Percentiles rank a stretch among this genome's conserved stretches.
phyloP scores from a whole-genome alignment of 2,113 vertebrate species.

The Madoqua kirkii region DNA sequence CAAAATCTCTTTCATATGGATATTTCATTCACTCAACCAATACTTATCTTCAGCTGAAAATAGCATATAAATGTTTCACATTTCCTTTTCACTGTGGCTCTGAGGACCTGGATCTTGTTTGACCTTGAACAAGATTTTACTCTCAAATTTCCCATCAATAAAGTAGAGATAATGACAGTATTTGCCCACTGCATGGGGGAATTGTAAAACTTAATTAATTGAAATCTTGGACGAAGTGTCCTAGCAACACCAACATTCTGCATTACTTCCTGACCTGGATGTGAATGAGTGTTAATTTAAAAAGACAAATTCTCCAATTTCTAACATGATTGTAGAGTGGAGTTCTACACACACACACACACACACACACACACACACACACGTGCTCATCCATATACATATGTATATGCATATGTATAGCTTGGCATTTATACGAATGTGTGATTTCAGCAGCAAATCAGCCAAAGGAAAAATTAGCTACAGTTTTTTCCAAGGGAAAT shows the following conservation, averaged over 20 bases:
- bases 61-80: conserved; percentile 23
- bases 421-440: conserved; percentile 74
- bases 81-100: neutral
- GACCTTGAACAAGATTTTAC: conserved; percentile 63
- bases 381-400: conserved; percentile 62
- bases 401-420: conserved; percentile 75
- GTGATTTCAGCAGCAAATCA: conserved; percentile 74
- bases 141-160: conserved; percentile 55
- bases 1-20: neutral
- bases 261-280: conserved; percentile 51
- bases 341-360: conserved; percentile 33
- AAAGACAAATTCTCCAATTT: conserved; percentile 61
- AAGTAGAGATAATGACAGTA: conserved; percentile 55
- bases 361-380: neutral
- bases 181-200: conserved; percentile 46
- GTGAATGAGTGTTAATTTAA: conserved; percentile 64
- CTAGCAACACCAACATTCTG: conserved; percentile 46
- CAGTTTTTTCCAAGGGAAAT: conserved; percentile 70
- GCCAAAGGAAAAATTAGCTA: conserved; percentile 75
- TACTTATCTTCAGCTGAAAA: conserved; percentile 14
- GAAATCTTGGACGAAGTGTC: conserved; percentile 54
- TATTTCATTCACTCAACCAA: conserved; percentile 55
- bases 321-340: conserved; percentile 46
- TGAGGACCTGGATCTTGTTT: conserved; percentile 40
- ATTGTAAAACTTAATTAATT: conserved; percentile 66